Percentiles rank a stretch among this genome's conserved stretches.
These are phyloP conservation scores for Grammomys surdaster DNA, from an alignment of 2,113 vertebrate genomes.

Conservation along the genomic window DNA sequence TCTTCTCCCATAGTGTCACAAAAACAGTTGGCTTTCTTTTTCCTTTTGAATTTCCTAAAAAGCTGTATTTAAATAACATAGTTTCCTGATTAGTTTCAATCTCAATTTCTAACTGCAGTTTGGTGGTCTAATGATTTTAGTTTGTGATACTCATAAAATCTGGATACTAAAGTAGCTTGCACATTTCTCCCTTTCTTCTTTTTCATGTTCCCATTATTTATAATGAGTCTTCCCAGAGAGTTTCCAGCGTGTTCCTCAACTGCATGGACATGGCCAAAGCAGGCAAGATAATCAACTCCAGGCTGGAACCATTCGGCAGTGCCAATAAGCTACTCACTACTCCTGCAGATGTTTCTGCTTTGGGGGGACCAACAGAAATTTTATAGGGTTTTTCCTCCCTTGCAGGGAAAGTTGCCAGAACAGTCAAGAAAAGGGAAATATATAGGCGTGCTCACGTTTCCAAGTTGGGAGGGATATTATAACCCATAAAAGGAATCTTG, in stretches of 20 bases:
- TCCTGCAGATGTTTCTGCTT: constrained; percentile 88
- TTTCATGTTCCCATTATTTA: constrained; percentile 75
- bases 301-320: neutral
- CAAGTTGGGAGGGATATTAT: constrained; percentile 83
- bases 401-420: constrained; percentile 84
- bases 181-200: constrained; percentile 54
- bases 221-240: constrained; percentile 66
- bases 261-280: constrained; percentile 27
- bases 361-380: constrained; percentile 82
- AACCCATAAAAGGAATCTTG: constrained; percentile 76
- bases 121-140: constrained; percentile 69
- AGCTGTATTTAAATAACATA: constrained; percentile 77
- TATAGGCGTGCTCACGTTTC: constrained; percentile 83
- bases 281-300: constrained; percentile 75
- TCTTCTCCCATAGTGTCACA: constrained; percentile 43
- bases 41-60: constrained; percentile 72
- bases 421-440: constrained; percentile 86
- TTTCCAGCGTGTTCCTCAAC: constrained; percentile 19
- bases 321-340: constrained; percentile 72
- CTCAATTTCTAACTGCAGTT: constrained; percentile 64
- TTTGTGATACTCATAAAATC: neutral
- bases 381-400: constrained; percentile 85
- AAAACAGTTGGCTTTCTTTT: constrained; percentile 64
- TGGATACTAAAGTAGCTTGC: neutral
- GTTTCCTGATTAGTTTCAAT: neutral